Base-by-base conservation (phyloP, 2,888 invertebrate species). In the Scaptomyza parva region DNA sequence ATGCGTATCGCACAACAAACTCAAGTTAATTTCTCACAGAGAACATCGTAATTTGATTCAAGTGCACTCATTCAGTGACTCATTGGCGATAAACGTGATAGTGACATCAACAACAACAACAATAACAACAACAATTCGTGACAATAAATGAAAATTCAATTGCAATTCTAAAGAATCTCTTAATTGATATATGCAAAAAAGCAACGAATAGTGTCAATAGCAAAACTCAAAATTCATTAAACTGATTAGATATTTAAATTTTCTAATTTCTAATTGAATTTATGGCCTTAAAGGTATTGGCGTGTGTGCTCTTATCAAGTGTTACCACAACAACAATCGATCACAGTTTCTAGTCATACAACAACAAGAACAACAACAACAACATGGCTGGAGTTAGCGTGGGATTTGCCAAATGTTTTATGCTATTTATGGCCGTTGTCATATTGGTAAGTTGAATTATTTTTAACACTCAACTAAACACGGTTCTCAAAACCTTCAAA, bases 391-490 rank as follows among this genome's bases (percentile, higher is more conserved):
- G 83, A 26, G 80, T 90, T 24, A 89, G 89, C 68, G 78, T 84
- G 54, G 89, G 82, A 24, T 91, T 90, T 54, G 89, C 89, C 47
- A 90, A 91, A 71, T 90, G 90, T 59, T 91, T 90, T 62, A 89
- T 91, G 59, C 72, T 89, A 33, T 90, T 90, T 65, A 90, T 90
- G 90, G 87, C 90, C 9, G 39, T 89, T 54, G 86, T 90, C 12
- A 89, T 90, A 75, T 59, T 90, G 87, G 90, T 91, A 72, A 86
- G 90, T 83, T 6, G 0, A 12, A n/a, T 8, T 47, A 17, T 33
- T 30, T 40, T 9, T 3, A 22, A 22, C 4, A 18, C 5, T 9
- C 37, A 14, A 35, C 8, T 2, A 14, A 35, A 35, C n/a, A 5
- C n/a, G n/a, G n/a, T 33, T 14, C 1, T 14, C 33, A 0, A 33